Evolutionary conservation across 2,888 invertebrate species (phyloP).

Genomic region (Osmoderma eremita): DNA sequence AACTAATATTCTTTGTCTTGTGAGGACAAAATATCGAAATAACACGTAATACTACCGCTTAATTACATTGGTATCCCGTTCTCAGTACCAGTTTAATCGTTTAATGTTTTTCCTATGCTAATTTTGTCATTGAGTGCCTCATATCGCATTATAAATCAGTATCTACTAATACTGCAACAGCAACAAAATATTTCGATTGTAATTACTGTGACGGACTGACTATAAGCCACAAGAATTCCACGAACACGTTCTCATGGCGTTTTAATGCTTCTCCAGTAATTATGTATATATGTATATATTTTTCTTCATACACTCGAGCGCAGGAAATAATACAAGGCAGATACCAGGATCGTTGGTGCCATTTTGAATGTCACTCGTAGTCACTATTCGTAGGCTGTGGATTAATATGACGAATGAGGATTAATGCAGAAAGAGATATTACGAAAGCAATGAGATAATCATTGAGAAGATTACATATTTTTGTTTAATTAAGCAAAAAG

Average conservation of each 20-base stretch:
- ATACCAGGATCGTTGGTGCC: not conserved
- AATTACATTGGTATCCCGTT: constrained; percentile 25
- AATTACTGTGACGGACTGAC: constrained; percentile 34
- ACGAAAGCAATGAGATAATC: constrained; percentile 11
- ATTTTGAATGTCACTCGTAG: constrained; percentile 15
- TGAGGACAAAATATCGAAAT: not conserved
- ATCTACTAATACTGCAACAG: constrained; percentile 33
- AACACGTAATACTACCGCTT: not conserved
- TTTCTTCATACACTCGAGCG: constrained; percentile 28
- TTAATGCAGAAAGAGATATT: too few species aligned
- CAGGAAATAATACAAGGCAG: not conserved
- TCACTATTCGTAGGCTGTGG: not conserved
- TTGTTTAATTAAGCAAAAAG: constrained; percentile 6
- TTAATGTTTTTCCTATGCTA: constrained; percentile 39
- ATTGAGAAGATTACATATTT: constrained; percentile 16
- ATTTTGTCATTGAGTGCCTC: constrained; percentile 37
- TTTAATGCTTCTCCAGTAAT: constrained; percentile 15
- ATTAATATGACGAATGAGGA: constrained; percentile 19
- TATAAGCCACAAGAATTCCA: constrained; percentile 29
- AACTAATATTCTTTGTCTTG: constrained; percentile 2
- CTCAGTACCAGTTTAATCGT: constrained; percentile 38
- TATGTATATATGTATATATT: constrained; percentile 32
- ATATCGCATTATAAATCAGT: constrained; percentile 36
- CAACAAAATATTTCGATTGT: constrained; percentile 24
- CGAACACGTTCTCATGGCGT: constrained; percentile 27